These are phyloP conservation scores for Tylochromis polylepis DNA, from an alignment of 2,113 vertebrate species.

Conservation along the genomic window DNA sequence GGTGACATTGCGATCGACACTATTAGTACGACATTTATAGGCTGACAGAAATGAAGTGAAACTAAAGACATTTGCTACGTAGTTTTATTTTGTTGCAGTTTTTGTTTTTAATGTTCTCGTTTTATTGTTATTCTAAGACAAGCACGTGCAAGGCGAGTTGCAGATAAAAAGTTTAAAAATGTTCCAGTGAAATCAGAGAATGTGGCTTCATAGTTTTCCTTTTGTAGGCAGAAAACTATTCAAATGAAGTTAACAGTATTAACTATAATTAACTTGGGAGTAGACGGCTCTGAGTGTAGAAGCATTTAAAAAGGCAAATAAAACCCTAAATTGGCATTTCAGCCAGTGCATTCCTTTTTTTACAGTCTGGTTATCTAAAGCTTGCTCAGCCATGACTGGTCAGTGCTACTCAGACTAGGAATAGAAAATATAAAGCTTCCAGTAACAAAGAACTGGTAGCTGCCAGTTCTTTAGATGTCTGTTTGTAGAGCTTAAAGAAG, in stretches of 20 bases:
- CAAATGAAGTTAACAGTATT: not conserved
- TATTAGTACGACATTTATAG: not conserved
- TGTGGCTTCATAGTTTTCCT: not conserved
- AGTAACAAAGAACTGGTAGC: not conserved
- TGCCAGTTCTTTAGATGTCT: not conserved
- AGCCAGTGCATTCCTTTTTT: not conserved
- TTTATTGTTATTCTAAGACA: not conserved
- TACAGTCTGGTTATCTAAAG: not conserved
- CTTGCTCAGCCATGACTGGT: not conserved
- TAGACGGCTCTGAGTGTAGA: not conserved
- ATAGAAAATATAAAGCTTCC: not conserved
- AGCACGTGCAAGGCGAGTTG: not conserved
- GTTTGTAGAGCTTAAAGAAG: not conserved
- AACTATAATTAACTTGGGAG: not conserved
- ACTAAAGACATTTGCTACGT: fast-evolving
- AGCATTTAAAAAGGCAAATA: not conserved
- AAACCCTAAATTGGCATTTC: not conserved
- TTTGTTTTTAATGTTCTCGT: not conserved
- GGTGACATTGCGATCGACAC: not conserved
- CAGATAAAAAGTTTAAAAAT: not conserved
- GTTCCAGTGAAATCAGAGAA: not conserved
- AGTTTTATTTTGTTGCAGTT: not conserved
- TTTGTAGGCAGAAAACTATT: not conserved
- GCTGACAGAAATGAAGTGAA: not conserved
- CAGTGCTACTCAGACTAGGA: not conserved